These are phyloP conservation scores for Ecdyonurus torrentis DNA, from an alignment of 2,888 invertebrate species.

Conservation along the genomic window DNA sequence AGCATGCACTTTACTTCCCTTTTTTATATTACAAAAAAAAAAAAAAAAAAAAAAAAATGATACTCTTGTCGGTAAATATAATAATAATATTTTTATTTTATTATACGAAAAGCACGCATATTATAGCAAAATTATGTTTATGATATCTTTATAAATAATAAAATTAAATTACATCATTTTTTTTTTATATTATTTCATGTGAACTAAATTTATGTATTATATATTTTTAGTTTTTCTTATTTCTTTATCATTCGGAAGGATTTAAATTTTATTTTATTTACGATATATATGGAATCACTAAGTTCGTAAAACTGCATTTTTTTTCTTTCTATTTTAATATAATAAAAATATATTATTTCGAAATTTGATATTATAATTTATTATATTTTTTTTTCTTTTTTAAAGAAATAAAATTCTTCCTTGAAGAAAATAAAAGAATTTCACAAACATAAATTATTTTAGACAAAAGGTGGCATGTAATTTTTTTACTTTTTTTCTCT, in stretches of 20 bases:
- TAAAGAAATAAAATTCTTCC: background rate
- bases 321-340: no score
- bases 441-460: background rate
- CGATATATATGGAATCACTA: no score
- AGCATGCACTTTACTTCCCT: background rate
- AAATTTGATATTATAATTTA: background rate
- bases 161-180: background rate
- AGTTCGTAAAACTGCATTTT: no score
- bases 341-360: background rate
- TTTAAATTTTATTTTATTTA: no score
- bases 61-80: background rate
- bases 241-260: no score
- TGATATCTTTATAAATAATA: background rate
- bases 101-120: background rate
- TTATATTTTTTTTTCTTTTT: background rate
- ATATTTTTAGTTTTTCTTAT: no score
- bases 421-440: background rate
- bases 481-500: background rate
- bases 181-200: no score
- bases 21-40: background rate
- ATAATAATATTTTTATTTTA: background rate
- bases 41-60: no score
- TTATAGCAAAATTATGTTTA: background rate
- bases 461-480: background rate
- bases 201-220: no score